Base-by-base conservation (phyloP, 2,888 invertebrate genomes). In the Drosophila emarginata region DNA sequence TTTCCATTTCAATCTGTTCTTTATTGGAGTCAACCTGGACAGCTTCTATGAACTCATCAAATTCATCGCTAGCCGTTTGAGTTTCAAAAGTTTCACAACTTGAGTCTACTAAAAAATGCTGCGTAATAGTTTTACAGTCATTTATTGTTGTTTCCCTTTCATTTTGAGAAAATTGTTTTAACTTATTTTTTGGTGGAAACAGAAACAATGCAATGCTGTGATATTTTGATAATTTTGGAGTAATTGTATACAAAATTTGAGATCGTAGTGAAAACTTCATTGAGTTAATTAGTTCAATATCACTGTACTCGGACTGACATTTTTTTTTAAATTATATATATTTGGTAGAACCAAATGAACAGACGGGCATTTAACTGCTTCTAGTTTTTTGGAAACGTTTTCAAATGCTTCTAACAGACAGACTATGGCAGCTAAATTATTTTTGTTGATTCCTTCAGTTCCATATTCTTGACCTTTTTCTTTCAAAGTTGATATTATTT, bases 371-470 rank as follows among this genome's bases (percentile, higher is more conserved):
- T 57, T 50, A 50, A 6, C 39, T 32, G 56, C 61, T 36, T 64
- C 52, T 28, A 61, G 57, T 64, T 64, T 64, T 68, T 64, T 64
- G 21, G 68, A 68, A 36, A 50, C 45, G 39, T 64, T 21, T 45
- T 59, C 56, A 56, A 68, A 64, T 4, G 18, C 51, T 64, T 53
- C 52, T 18, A 68, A 40, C 15, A 66, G 51, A 7, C 28, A 39
- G 18, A 61, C 32, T 14, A 68, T 50, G 15, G 28, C 18, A 26
- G 15, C 26, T 37, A 67, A 61, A 36, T 36, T 11, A 11, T 36
- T 36, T 36, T 36, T 11, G 2, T 36, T 12, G 12, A 36, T 36
- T 36, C 36, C 36, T 12, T 36, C 12, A 12, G 1, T 12, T 36
- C 11, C 1, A 12, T 2, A 36, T 36, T 36, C 36, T 36, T 36